Base-by-base conservation (phyloP, 1,140 invertebrate species). In the Ephestia elutella region DNA sequence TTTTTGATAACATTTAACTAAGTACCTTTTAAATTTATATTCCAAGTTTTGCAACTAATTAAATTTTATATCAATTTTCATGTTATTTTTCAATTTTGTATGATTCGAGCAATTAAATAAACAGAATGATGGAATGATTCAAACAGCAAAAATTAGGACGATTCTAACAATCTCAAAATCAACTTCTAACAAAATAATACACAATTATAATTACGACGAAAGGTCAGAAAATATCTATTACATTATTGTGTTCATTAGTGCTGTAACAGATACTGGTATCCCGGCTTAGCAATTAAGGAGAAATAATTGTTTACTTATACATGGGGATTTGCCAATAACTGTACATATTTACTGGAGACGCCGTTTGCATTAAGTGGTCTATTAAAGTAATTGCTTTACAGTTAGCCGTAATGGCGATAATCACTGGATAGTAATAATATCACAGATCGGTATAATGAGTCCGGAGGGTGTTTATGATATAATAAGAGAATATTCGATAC, bases 231-330 rank as follows among this genome's bases (percentile, higher is more conserved):
- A 81, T 87, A 86, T 87, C 82, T 78, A 75, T 87, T 87, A 81
- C 85, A 73, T 86, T 68, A 70, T 76, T 82, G 73, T 67, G 76
- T 86, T 87, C 82, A 86, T 87, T 87, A 86, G 72, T 77, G 71
- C 51, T 73, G 75, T 74, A 83, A 84, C 60, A 54, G 56, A 71
- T 77, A 60, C 65, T 75, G 55, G 60, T 65, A 67, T 74, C 70
- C 63, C 71, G 73, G 61, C 62, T 77, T 66, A 70, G 72, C 82
- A 85, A 83, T 87, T 85, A 86, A 59, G 57, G 73, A 59, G 71
- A 74, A 86, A 80, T 87, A 80, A 84, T 87, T 86, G 78, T 83
- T 82, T 82, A 75, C 73, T 79, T 85, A 86, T 81, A 82, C 78
- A 85, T 68, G 60, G 63, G 64, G 64, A 76, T 74, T 73, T 68